These are phyloP conservation scores for Mylabris phalerata DNA, from an alignment of 1,140 invertebrate genomes.

Conservation along the genomic window DNA sequence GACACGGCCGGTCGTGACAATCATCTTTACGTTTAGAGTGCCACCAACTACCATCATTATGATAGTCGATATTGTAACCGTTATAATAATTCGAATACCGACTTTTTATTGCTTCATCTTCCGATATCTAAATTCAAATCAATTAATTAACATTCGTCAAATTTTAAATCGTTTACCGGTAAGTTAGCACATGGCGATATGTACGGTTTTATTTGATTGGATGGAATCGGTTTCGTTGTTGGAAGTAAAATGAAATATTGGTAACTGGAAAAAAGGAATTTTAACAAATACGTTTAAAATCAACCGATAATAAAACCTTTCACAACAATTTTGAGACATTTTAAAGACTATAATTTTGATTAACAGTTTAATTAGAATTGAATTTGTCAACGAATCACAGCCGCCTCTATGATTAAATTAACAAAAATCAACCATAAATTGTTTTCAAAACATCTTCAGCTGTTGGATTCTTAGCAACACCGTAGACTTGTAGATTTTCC, in stretches of 20 bases:
- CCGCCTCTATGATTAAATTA: neutral
- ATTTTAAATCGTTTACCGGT: no score
- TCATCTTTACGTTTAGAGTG: neutral
- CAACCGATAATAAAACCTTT: no score
- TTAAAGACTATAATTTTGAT: neutral
- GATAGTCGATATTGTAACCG: conserved; percentile 34
- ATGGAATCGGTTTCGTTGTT: no score
- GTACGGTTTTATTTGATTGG: no score
- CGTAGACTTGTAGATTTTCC: conserved; percentile 32
- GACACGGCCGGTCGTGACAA: conserved; percentile 2
- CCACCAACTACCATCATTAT: conserved; percentile 13
- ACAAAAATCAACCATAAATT: neutral
- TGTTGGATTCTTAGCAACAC: conserved; percentile 38
- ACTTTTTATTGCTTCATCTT: conserved; percentile 17
- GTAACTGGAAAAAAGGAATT: no score
- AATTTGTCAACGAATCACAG: neutral
- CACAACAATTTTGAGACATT: conserved; percentile 9
- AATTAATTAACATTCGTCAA: no score
- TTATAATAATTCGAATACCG: conserved; percentile 36
- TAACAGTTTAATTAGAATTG: neutral
- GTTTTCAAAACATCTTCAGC: conserved; percentile 33
- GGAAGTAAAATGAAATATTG: no score
- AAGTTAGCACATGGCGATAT: no score
- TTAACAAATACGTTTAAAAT: no score
- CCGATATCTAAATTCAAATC: no score